These are phyloP conservation scores for Stichodactyla helianthus DNA, from an alignment of 64 coral and sea anemone species.

Conservation along the genomic window DNA sequence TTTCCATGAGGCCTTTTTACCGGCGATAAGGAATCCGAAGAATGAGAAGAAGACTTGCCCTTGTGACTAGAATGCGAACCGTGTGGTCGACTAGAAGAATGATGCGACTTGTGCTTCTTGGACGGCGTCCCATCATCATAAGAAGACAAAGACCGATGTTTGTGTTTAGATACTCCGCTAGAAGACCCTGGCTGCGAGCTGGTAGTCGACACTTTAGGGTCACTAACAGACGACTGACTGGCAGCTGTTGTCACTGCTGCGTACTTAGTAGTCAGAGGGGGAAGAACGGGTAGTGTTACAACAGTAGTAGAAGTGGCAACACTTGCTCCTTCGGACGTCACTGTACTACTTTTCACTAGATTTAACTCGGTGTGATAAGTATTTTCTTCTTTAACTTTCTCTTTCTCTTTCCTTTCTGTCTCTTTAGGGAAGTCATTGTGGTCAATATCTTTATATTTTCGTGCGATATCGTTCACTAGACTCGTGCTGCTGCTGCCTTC, in stretches of 20 bases:
- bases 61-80: constrained; percentile 38
- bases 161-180: constrained; percentile 37
- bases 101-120: constrained; percentile 92
- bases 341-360: constrained; percentile 28
- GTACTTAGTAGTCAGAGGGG: constrained; percentile 88
- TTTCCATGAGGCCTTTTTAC: constrained; percentile 7
- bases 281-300: constrained; percentile 63
- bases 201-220: constrained; percentile 51
- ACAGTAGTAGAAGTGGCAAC: constrained; percentile 47
- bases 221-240: constrained; percentile 42
- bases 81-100: constrained; percentile 43
- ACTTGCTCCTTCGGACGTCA: constrained; percentile 63
- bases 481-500: constrained; percentile 8
- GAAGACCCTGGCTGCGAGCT: constrained; percentile 25
- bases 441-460: constrained; percentile 13
- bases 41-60: constrained; percentile 29
- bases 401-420: constrained; percentile 15
- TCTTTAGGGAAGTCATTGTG: constrained; percentile 16
- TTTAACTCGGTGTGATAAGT: constrained; percentile 36
- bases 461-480: constrained; percentile 10
- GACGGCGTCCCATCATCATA: constrained; percentile 56
- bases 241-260: constrained; percentile 52
- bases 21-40: constrained; percentile 48
- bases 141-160: constrained; percentile 46
- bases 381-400: constrained; percentile 14